phyloP scores from a whole-genome alignment of 23 tunicate genomes.

The Ascidia mentula region DNA sequence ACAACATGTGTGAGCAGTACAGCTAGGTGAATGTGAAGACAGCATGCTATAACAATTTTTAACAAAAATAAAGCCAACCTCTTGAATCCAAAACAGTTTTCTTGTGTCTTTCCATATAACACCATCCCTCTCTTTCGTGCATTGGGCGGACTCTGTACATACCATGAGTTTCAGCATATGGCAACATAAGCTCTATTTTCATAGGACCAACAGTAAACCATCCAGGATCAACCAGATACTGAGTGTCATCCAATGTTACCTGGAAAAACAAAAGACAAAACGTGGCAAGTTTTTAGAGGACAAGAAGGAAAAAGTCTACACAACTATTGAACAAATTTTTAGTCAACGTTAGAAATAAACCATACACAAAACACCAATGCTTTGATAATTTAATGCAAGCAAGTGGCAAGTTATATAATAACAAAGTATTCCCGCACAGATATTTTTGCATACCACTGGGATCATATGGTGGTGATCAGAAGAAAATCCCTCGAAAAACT shows the following conservation, averaged over 20 bases:
- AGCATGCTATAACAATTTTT: too few relatives aligned
- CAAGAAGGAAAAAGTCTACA: too few relatives aligned
- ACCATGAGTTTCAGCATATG: background rate
- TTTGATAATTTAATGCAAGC: too few relatives aligned
- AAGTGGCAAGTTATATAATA: too few relatives aligned
- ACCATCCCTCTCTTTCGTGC: background rate
- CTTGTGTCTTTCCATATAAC: conserved; percentile 4
- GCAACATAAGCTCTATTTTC: background rate
- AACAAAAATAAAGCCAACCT: too few relatives aligned
- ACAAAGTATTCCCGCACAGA: too few relatives aligned
- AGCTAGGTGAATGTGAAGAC: too few relatives aligned
- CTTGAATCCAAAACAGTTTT: background rate
- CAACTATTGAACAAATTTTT: background rate
- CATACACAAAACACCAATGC: background rate
- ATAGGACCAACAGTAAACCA: conserved; percentile 7
- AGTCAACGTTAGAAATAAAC: background rate
- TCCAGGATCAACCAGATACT: conserved; percentile 13
- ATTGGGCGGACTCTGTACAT: background rate
- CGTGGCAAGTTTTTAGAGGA: too few relatives aligned
- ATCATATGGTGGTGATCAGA: background rate
- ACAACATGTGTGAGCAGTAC: too few relatives aligned
- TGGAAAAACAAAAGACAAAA: too few relatives aligned
- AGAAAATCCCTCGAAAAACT: background rate
- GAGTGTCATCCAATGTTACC: background rate
- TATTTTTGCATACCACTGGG: background rate